A percentile compares a stretch with the other conserved stretches of the same genome.
phyloP scores from a whole-genome alignment of 1,140 invertebrate species.

The Phymorhynchus buccinoides region DNA sequence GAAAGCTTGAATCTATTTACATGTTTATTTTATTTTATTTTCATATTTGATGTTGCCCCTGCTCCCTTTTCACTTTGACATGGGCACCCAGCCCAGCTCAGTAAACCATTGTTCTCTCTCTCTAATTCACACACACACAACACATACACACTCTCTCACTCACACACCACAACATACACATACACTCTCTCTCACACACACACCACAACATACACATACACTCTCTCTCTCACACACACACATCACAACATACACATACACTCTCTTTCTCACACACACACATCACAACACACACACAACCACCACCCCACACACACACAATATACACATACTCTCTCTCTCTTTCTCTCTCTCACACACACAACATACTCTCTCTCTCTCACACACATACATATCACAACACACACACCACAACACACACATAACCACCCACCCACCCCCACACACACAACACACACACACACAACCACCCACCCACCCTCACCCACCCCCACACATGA shows the following conservation, averaged over 20 bases:
- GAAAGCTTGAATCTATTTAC: too few relatives aligned
- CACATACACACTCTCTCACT: too few relatives aligned
- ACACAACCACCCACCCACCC: not conserved
- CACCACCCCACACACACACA: not conserved
- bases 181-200: not conserved
- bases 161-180: not conserved
- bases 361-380: not conserved
- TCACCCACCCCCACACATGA: not conserved
- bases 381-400: not conserved
- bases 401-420: not conserved
- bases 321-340: too few relatives aligned
- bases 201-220: not conserved
- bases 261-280: not conserved
- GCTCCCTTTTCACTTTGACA: too few relatives aligned
- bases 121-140: not conserved
- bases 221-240: not conserved
- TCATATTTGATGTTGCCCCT: too few relatives aligned
- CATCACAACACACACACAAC: not conserved
- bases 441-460: not conserved
- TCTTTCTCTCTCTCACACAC: not conserved
- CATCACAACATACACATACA: not conserved
- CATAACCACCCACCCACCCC: not conserved
- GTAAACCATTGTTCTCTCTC: too few relatives aligned
- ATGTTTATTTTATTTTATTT: too few relatives aligned
- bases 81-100: too few relatives aligned